A percentile compares a stretch with the other conserved stretches of the same genome.
Evolutionary conservation across 2,113 vertebrate genomes (phyloP).

Genomic region (Turnix velox): DNA sequence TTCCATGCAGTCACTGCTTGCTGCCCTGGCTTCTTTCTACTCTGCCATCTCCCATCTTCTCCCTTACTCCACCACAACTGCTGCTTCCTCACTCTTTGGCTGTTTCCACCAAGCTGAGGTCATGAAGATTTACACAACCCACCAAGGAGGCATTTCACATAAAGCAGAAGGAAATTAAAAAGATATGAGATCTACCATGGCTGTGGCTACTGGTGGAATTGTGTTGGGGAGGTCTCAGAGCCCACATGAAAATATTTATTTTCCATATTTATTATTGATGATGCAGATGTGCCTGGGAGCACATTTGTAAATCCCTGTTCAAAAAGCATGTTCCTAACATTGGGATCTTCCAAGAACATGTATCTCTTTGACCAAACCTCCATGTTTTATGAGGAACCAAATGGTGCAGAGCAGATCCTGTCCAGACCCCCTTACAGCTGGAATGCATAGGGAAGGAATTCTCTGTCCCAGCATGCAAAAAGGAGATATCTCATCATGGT

Average conservation of each 20-base stretch:
- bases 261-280: background rate
- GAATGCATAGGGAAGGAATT: fast-evolving
- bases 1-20: background rate
- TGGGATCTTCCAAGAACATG: background rate
- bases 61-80: background rate
- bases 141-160: background rate
- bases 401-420: background rate
- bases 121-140: background rate
- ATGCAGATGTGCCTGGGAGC: background rate
- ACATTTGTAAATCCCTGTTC: background rate
- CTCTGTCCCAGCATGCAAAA: background rate
- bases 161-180: background rate
- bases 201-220: background rate
- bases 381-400: background rate
- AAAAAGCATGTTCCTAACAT: background rate
- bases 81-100: background rate
- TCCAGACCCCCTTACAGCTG: fast-evolving
- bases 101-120: background rate
- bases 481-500: background rate
- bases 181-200: background rate
- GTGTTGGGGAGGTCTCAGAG: background rate
- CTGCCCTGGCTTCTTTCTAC: background rate
- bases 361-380: background rate
- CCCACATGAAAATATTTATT: background rate
- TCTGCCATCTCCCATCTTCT: background rate